These are phyloP conservation scores for Littorina saxatilis DNA, from an alignment of 1,140 invertebrate genomes.

Conservation along the genomic window DNA sequence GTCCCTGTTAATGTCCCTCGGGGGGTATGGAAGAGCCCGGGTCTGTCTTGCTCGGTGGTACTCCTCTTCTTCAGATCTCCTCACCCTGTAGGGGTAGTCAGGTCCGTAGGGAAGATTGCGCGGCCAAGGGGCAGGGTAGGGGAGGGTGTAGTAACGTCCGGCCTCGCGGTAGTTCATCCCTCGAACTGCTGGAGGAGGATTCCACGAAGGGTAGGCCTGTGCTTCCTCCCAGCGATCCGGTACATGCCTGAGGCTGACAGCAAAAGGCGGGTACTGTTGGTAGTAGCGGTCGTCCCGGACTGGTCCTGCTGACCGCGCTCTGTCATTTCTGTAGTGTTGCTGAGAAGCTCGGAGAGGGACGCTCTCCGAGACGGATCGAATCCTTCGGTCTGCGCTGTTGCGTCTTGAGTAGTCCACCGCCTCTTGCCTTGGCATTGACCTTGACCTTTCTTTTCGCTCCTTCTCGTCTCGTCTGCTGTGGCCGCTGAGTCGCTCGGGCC, in stretches of 20 bases:
- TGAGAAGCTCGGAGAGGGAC: background rate
- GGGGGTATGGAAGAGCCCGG: background rate
- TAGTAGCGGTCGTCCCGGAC: background rate
- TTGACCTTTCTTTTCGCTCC: background rate
- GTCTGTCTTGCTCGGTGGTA: background rate
- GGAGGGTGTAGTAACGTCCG: slow-evolving; percentile 7
- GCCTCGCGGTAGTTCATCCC: background rate
- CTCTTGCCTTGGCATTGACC: too few relatives aligned
- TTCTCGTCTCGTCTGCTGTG: background rate
- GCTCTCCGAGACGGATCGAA: background rate
- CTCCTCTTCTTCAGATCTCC: background rate
- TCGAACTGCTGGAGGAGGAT: background rate
- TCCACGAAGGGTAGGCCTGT: background rate
- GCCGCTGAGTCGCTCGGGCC: background rate
- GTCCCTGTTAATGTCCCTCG: background rate
- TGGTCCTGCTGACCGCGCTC: background rate
- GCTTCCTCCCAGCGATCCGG: slow-evolving; percentile 1
- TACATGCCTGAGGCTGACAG: background rate
- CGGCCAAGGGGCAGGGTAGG: background rate
- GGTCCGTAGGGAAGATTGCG: slow-evolving; percentile 15
- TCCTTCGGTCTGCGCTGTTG: background rate
- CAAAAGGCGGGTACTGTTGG: background rate
- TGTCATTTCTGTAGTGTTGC: background rate
- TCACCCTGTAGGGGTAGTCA: slow-evolving; percentile 18
- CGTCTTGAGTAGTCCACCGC: background rate